phyloP scores from a whole-genome alignment of 1,140 invertebrate genomes.

The Eulimnadia texana region DNA sequence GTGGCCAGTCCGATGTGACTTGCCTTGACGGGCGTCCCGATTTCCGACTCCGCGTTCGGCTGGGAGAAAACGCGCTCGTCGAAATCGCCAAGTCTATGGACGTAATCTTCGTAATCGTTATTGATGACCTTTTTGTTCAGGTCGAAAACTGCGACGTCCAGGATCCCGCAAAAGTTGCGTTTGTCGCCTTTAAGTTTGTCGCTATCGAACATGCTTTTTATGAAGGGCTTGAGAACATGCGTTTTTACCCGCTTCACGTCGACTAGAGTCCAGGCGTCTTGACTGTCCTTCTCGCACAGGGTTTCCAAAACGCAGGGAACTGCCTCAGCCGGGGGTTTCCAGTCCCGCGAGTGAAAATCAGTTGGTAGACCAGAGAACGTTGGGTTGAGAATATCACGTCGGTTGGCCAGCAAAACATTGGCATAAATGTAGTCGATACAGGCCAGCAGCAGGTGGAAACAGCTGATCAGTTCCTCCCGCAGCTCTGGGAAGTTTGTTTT shows the following conservation, averaged over 20 bases:
- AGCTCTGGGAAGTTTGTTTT: constrained; percentile 69
- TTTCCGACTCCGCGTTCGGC: constrained; percentile 47
- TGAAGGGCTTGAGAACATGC: constrained; percentile 65
- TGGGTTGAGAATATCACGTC: constrained; percentile 71
- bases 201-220: constrained; percentile 64
- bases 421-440: constrained; percentile 81
- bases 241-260: constrained; percentile 84
- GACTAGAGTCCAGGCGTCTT: constrained; percentile 47
- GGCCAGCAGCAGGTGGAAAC: constrained; percentile 77
- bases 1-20: constrained; percentile 29
- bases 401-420: constrained; percentile 63
- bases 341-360: constrained; percentile 51
- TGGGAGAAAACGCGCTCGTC: constrained; percentile 84
- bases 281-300: constrained; percentile 56
- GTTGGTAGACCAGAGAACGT: constrained; percentile 60
- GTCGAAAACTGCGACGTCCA: constrained; percentile 58
- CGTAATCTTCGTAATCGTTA: constrained; percentile 77
- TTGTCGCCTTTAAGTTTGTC: constrained; percentile 44
- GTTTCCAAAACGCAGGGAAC: constrained; percentile 63
- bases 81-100: constrained; percentile 82
- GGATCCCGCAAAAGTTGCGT: constrained; percentile 46
- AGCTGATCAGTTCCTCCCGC: constrained; percentile 84
- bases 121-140: constrained; percentile 68
- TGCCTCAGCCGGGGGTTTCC: constrained; percentile 43
- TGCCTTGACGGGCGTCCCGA: constrained; percentile 44